A percentile compares a stretch with the other conserved stretches of the same genome.
Evolutionary conservation across 2,888 invertebrate species (phyloP).

Genomic region (Dioctria rufipes): DNA sequence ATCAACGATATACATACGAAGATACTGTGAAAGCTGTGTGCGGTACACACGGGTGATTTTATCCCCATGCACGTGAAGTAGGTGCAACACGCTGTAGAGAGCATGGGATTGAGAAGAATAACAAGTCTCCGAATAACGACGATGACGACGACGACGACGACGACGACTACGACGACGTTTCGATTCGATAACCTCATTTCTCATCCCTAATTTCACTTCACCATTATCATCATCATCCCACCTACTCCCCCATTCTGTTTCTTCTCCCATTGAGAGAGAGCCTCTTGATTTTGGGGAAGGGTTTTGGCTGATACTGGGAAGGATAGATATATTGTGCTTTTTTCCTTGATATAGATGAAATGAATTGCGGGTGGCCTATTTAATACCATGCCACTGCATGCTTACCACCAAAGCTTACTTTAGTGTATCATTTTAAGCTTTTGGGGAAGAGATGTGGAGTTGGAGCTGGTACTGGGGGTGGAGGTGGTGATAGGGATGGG

Average conservation of each 20-base stretch:
- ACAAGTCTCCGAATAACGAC: constrained; percentile 28
- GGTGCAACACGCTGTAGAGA: constrained; percentile 35
- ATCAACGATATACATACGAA: no score
- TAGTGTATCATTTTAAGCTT: neutral
- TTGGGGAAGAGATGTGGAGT: neutral
- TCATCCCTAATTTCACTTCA: no score
- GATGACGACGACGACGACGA: neutral
- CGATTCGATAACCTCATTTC: no score
- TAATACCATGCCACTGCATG: no score
- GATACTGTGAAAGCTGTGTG: neutral
- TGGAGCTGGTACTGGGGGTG: neutral
- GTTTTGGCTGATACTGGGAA: no score
- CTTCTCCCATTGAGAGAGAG: constrained; percentile 19
- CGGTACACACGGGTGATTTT: constrained; percentile 6
- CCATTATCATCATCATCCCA: no score
- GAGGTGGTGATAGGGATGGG: no score
- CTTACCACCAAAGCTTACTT: neutral
- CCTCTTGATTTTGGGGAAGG: no score
- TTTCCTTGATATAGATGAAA: no score
- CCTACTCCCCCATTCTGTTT: neutral
- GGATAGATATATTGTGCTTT: no score
- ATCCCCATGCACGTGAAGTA: constrained; percentile 40
- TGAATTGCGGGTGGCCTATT: no score
- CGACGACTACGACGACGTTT: no score
- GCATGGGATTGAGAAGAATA: constrained; percentile 13